Percentiles rank a stretch among this genome's conserved stretches.
These are phyloP conservation scores for Tipula confusa DNA, from an alignment of 2,888 invertebrate species.

Conservation along the genomic window DNA sequence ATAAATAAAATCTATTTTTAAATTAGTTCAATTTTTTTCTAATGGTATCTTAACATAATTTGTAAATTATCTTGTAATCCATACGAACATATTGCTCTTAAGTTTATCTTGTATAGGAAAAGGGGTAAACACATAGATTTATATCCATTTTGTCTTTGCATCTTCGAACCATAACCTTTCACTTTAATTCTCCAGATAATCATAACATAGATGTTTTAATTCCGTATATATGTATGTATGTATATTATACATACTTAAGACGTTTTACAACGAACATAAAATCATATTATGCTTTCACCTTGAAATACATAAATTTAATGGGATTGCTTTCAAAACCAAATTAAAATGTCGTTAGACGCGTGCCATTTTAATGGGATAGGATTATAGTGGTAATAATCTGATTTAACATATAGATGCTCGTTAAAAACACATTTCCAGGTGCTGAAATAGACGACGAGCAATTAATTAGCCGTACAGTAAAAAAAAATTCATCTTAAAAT, in stretches of 20 bases:
- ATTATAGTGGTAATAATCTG: not conserved
- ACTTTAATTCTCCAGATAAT: conserved; percentile 20
- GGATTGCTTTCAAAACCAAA: not conserved
- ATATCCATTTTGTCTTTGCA: not conserved
- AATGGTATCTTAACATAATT: not conserved
- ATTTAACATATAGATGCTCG: not conserved
- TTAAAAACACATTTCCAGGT: not conserved
- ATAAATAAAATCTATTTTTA: conserved; percentile 12
- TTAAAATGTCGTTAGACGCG: conserved; percentile 3
- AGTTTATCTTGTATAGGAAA: not conserved
- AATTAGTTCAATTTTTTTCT: not conserved
- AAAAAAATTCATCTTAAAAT: not conserved
- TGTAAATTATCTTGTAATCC: not conserved
- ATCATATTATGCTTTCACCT: not conserved
- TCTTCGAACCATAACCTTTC: conserved; percentile 25
- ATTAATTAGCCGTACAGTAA: not conserved
- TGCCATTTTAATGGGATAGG: not conserved
- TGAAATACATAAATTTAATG: conserved; percentile 3
- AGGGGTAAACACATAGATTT: not conserved
- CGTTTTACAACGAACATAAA: not conserved
- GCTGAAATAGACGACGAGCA: not conserved
- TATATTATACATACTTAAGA: not conserved
- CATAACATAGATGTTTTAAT: conserved; percentile 8
- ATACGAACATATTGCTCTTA: not conserved
- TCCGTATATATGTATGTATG: not conserved